Evolutionary conservation across 2,113 vertebrate species (phyloP), one percentile per base, ranked within the genome.

Genomic region (Malurus melanocephalus): DNA sequence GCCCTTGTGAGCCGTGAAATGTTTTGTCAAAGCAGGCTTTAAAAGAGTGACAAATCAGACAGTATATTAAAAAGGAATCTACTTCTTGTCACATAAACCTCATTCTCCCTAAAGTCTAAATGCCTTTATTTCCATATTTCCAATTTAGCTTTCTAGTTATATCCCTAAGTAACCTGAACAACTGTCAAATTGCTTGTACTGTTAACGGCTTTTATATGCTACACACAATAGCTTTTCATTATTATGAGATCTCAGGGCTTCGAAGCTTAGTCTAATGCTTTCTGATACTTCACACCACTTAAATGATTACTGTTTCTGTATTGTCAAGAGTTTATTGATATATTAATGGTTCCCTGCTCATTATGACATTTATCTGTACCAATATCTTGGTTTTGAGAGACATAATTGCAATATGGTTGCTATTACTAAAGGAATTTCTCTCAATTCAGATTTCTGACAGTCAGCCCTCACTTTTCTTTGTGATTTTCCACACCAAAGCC

Each of bases 121-220:
- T 92, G 64, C 65, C 48, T 92, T 73, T 73, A 89, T 91, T 95
- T 89, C 91, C 67, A 48, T 94, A 85, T 87, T 92, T 93, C 27
- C 68, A 80, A 69, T 87, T 87, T 85, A 82, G n/a, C 28, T 76
- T 82, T n/a, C 43, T 73, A 40, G 40, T 52, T 80, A 23, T 45
- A 84, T 73, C 84, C 69, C 67, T 74, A 60, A 78, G 32, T 67
- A 88, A 89, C 85, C 33, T 0, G 0, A 80, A 55, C 13, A 83
- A 71, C 80, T 92, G 52, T 76, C 88, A 81, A 33, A 76, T 81
- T 91, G 48, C 66, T 85, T 51, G 49, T 82, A 60, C 40, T 28
- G 38, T 80, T 85, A 93, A 48, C 35, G 85, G 85, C 48, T 88
- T 93, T 85, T 81, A 88, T 48, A 55, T 69, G 48, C n/a, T 84